Conservation (phyloP, 2,113 vertebrate species). For the Piprites chloris region DNA sequence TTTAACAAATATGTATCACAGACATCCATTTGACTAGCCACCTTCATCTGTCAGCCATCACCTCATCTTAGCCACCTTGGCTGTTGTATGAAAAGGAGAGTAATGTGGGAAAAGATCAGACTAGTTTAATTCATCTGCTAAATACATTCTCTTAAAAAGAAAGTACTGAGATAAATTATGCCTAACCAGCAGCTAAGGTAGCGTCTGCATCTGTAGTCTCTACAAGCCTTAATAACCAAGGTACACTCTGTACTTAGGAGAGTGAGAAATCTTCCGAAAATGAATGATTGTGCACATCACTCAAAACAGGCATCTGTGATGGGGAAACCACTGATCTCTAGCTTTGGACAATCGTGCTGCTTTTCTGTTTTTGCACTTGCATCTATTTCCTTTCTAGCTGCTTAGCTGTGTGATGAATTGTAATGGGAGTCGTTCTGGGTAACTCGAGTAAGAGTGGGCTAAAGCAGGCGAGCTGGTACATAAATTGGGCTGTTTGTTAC, state of each 20-base stretch:
- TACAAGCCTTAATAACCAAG: background rate
- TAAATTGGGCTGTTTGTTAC: slow-evolving; percentile 39
- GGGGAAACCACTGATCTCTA: background rate
- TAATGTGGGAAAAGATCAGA: background rate
- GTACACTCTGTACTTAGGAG: background rate
- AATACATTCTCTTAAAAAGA: background rate
- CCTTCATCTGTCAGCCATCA: background rate
- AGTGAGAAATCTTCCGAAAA: background rate
- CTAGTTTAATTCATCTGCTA: background rate
- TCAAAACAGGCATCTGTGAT: background rate
- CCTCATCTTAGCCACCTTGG: background rate
- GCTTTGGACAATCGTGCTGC: background rate
- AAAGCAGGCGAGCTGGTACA: background rate
- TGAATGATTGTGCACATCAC: background rate
- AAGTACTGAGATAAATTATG: background rate
- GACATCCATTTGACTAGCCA: background rate
- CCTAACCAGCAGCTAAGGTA: background rate
- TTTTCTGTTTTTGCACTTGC: background rate
- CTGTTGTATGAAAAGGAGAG: background rate
- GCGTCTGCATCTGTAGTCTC: background rate
- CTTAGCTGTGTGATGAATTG: slow-evolving; percentile 13
- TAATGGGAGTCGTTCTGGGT: background rate
- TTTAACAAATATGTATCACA: background rate
- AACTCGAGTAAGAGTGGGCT: background rate
- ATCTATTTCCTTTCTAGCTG: background rate